Conservation (phyloP, 1,140 invertebrate species). For the Pogonus chalceus region DNA sequence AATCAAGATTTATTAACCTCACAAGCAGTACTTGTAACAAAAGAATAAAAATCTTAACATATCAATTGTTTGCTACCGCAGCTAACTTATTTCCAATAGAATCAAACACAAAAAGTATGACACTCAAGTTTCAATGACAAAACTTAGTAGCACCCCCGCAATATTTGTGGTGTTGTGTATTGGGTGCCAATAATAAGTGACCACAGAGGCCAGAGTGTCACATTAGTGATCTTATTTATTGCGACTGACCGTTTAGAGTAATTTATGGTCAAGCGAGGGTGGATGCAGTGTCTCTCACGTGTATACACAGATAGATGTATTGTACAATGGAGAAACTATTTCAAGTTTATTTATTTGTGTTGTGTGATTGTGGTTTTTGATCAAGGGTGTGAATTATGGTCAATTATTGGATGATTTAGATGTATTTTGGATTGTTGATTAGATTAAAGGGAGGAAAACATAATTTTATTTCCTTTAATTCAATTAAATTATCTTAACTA, state of each 20-base stretch:
- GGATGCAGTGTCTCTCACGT: background rate
- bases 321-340: too few relatives aligned
- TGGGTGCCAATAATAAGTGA: background rate
- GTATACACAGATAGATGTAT: background rate
- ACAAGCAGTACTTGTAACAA: too few relatives aligned
- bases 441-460: too few relatives aligned
- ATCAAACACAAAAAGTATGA: too few relatives aligned
- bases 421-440: too few relatives aligned
- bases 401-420: background rate
- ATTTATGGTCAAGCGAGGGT: background rate
- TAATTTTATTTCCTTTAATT: too few relatives aligned
- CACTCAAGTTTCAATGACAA: too few relatives aligned
- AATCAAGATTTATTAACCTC: too few relatives aligned
- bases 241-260: background rate
- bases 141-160: background rate
- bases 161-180: background rate
- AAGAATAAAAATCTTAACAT: too few relatives aligned
- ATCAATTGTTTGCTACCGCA: too few relatives aligned
- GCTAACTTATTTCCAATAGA: too few relatives aligned
- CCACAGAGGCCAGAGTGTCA: background rate
- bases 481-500: too few relatives aligned
- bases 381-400: background rate
- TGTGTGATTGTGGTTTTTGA: background rate
- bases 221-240: background rate
- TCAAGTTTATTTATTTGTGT: background rate